Evolutionary conservation across 2,113 vertebrate genomes (phyloP), one percentile per base, ranked within the genome.

Genomic region (Hemibagrus wyckioides): DNA sequence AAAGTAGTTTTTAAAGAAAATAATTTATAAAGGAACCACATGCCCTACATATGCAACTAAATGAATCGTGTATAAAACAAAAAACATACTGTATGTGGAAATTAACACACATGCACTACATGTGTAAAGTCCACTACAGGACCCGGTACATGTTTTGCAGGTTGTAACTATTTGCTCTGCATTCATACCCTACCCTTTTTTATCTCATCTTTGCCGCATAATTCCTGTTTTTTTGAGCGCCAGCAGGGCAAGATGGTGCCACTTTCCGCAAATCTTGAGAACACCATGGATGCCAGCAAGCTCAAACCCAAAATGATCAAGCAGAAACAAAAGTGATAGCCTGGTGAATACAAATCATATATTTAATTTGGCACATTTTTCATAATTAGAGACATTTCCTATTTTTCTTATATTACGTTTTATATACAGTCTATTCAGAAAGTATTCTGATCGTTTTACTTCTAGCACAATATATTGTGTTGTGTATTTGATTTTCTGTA

Each of bases 271-370:
- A 95, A n/a, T 2, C 90, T 88, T 8, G 94, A 94, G 52, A 94
- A 77, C 86, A 95, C 7, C 89, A 95, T 89, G 65, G 94, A 95
- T 25, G 84, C 83, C 86, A 95, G 84, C 93, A 94, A 94, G 85
- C 94, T 96, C 41, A 92, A 0, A 33, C 95, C 89, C 93, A 96
- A 28, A 50, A 94, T 2, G 50, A 94, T 36, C 86, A 95, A 90
- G 52, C 93, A 94, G 69, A 94, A 21, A 6, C 92, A 93, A 88
- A 95, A 95, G 91, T 96, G 95, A 71, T 83, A 88, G 61, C 93
- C 95, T 96, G 88, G n/a, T 57, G 67, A 73, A 21, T 25, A 88
- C 19, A 89, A 39, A 84, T 21, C 48, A 23, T 54, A 23, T 6
- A 54, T 71, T 44, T 80, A 36, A 8, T 28, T 75, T 21, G 21